Percentiles rank a stretch among this genome's conserved stretches.
phyloP scores from a whole-genome alignment of 2,888 invertebrate genomes.

The Polymixis flavicincta region DNA sequence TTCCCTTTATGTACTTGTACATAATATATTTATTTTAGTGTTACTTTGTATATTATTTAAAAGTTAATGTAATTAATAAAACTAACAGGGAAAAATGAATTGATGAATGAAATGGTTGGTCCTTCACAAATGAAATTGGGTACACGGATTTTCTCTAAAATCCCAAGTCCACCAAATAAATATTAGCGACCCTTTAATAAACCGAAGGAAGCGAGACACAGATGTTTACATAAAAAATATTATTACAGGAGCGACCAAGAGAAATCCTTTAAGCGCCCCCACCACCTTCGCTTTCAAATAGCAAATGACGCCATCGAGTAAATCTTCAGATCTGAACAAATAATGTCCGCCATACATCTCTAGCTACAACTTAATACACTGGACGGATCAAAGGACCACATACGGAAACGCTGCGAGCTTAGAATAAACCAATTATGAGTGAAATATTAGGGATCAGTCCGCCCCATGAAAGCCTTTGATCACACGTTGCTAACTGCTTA shows the following conservation, averaged over 20 bases:
- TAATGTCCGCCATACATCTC: constrained; percentile 88
- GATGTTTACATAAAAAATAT: constrained; percentile 60
- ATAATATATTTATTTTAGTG: too few relatives aligned
- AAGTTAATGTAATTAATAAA: too few relatives aligned
- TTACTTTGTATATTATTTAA: too few relatives aligned
- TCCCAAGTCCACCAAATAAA: constrained; percentile 6
- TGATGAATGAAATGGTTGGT: not conserved
- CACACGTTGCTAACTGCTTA: constrained; percentile 82
- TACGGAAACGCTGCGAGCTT: constrained; percentile 88
- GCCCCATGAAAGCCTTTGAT: constrained; percentile 86
- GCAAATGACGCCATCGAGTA: constrained; percentile 83
- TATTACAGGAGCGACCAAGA: constrained; percentile 61
- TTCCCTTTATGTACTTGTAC: too few relatives aligned
- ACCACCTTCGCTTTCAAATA: constrained; percentile 71
- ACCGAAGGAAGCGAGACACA: constrained; percentile 37
- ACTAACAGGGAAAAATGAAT: not conserved
- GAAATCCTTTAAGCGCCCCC: constrained; percentile 71
- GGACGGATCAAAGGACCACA: constrained; percentile 89
- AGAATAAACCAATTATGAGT: constrained; percentile 91
- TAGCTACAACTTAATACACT: constrained; percentile 87
- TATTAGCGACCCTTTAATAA: constrained; percentile 45
- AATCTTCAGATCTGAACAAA: constrained; percentile 85
- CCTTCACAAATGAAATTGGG: not conserved
- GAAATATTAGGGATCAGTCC: constrained; percentile 90
- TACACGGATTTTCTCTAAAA: constrained; percentile 16